Conservation (phyloP, 2,113 vertebrate species). For the Sylvilagus bachmani region DNA sequence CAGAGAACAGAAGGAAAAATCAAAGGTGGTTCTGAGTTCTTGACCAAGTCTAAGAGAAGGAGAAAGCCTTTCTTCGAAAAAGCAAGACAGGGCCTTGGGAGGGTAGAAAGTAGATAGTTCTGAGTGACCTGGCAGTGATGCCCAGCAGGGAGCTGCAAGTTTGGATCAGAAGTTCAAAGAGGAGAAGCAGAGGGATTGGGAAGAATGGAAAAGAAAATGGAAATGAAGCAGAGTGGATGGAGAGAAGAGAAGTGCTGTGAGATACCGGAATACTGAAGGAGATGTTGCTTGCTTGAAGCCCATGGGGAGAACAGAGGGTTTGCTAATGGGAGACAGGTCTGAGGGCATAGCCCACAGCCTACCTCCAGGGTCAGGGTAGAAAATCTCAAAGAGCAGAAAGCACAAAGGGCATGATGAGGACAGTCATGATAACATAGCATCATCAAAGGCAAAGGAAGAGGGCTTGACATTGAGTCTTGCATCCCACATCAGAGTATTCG, state of each 20-base stretch:
- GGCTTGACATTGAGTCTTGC: no score
- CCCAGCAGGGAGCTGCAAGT: not conserved
- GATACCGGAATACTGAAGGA: not conserved
- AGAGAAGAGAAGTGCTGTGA: no score
- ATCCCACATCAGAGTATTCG: no score
- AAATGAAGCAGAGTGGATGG: not conserved
- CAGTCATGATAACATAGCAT: not conserved
- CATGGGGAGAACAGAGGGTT: rapidly evolving
- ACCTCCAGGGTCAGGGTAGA: not conserved
- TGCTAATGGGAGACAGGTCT: not conserved
- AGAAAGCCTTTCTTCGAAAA: not conserved
- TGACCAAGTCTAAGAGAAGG: not conserved
- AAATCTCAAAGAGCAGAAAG: not conserved
- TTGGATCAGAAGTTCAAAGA: not conserved
- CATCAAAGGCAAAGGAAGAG: not conserved
- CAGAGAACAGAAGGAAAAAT: not conserved
- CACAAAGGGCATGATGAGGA: not conserved
- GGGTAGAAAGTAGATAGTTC: not conserved
- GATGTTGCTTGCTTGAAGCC: not conserved
- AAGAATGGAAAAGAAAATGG: no score
- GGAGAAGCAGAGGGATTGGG: not conserved
- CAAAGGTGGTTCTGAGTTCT: not conserved
- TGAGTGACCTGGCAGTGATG: not conserved
- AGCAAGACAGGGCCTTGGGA: not conserved
- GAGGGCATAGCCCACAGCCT: not conserved